phyloP scores from a whole-genome alignment of 2,888 invertebrate species.

The Leucoma salicis region DNA sequence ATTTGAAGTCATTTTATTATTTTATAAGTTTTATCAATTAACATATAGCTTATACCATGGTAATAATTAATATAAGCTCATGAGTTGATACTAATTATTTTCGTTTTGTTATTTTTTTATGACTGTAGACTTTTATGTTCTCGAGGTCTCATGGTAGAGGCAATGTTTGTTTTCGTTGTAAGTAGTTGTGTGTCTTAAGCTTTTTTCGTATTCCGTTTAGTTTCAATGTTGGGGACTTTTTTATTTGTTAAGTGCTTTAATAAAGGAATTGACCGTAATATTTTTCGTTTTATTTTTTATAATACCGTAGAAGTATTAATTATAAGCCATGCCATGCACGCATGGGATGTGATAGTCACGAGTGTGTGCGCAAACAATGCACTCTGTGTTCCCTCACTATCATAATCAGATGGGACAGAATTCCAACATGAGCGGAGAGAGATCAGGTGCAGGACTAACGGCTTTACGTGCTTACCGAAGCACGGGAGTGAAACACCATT shows the following conservation, averaged over 20 bases:
- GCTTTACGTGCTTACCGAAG: too few relatives aligned
- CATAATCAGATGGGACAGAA: too few relatives aligned
- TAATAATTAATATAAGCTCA: too few relatives aligned
- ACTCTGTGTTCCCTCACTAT: too few relatives aligned
- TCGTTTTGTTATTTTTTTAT: too few relatives aligned
- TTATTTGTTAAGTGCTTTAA: slow-evolving; percentile 60
- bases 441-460: too few relatives aligned
- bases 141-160: slow-evolving; percentile 24
- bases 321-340: not conserved
- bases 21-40: slow-evolving; percentile 35
- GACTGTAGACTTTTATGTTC: not conserved
- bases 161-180: slow-evolving; percentile 16
- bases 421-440: too few relatives aligned
- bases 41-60: too few relatives aligned
- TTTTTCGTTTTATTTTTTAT: slow-evolving; percentile 1
- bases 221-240: slow-evolving; percentile 37
- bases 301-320: not conserved
- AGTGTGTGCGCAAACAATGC: too few relatives aligned
- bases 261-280: slow-evolving; percentile 50
- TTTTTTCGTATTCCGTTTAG: slow-evolving; percentile 29
- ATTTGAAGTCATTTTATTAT: slow-evolving; percentile 41
- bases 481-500: too few relatives aligned
- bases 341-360: too few relatives aligned
- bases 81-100: too few relatives aligned
- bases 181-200: slow-evolving; percentile 27